Evolutionary conservation across 2,113 vertebrate genomes (phyloP).

Genomic region (Columbina picui): DNA sequence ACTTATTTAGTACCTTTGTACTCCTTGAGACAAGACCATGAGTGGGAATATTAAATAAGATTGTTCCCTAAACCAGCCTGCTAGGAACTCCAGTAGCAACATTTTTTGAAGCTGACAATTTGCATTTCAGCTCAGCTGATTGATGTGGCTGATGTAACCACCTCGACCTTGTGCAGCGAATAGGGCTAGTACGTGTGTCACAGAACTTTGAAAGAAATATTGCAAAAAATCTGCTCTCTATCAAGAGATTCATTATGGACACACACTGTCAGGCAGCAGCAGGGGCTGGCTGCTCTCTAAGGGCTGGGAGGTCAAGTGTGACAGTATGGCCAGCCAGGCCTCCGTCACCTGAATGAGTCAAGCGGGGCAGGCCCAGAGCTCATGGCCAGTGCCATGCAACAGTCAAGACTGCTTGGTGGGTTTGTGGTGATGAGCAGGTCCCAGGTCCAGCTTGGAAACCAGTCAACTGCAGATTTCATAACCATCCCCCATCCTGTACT

Average conservation of each 20-base stretch:
- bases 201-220: neutral
- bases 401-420: neutral
- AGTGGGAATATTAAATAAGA: neutral
- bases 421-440: neutral
- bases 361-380: neutral
- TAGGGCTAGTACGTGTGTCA: neutral
- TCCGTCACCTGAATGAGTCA: neutral
- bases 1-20: neutral
- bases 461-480: neutral
- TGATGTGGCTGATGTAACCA: neutral
- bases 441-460: neutral
- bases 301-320: accelerated
- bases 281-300: neutral
- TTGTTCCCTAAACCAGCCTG: neutral
- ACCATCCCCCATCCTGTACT: neutral
- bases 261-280: neutral
- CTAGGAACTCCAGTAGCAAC: neutral
- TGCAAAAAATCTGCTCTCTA: neutral
- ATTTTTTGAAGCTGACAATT: neutral
- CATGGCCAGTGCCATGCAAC: neutral
- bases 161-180: neutral
- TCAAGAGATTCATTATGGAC: neutral
- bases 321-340: neutral
- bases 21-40: neutral
- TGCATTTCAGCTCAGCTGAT: neutral